Evolutionary conservation across 37 sponge, comb jelly and placozoan genomes (phyloP), one percentile per base, ranked within the genome.

Genomic region (Bolinopsis microptera): DNA sequence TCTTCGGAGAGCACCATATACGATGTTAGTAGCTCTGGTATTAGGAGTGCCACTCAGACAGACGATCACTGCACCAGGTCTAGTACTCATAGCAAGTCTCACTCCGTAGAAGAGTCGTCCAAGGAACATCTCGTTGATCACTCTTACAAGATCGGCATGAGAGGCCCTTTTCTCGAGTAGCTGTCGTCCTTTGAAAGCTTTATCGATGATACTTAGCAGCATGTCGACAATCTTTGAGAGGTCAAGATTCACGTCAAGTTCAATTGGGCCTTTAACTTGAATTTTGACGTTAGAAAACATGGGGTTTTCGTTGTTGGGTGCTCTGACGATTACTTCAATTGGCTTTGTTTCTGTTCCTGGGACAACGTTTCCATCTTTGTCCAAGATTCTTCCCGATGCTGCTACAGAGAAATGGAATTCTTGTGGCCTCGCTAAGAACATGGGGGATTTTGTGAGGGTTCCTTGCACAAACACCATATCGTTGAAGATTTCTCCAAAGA

Each of bases 121-220:
- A 72, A 72, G 31, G 75, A 72, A 72, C 75, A 72, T 72, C 75
- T 72, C 31, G 75, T 72, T 72, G 31, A 72, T 72, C 5, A 28
- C 75, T 5, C 31, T 72, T n/a, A 30, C 31, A 8, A 72, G 13
- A n/a, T n/a, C 26, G 26, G 75, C 31, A 5, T n/a, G 5, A 8
- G 3, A 5, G 75, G 75, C 75, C 26, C 75, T 72, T n/a, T 72
- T 72, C 26, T 30, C n/a, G 22, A 72, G 75, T 3, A 21, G 3
- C 13, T 24, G 22, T n/a, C 18, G 75, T n/a, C 26, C 75, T 72
- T 3, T 8, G 75, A 72, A 72, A 72, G 26, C 75, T 23, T 72
- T 3, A 28, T n/a, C 31, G 18, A 30, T 21, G 18, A 28, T 23
- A 2, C 18, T 72, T 2, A 72, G 31, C 5, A 48, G 61, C 61